phyloP scores from a whole-genome alignment of 2,888 invertebrate genomes.

The Himalopsyche kuldschensis region DNA sequence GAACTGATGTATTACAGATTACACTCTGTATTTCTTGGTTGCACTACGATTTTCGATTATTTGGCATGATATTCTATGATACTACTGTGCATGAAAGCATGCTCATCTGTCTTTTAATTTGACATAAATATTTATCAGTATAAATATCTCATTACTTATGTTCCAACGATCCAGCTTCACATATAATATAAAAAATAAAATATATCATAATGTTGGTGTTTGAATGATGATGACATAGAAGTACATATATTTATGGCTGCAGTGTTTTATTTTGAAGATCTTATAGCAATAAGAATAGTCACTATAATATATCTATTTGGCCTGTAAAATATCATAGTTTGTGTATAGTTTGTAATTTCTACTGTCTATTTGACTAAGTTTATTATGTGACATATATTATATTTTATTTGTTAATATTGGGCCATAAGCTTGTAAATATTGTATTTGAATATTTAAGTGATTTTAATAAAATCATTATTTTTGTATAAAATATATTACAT shows the following conservation, averaged over 20 bases:
- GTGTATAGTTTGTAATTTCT: not conserved
- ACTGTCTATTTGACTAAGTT: not conserved
- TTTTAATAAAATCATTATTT: not conserved
- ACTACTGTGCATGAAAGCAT: no score
- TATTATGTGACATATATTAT: not conserved
- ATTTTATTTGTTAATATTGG: constrained; percentile 1
- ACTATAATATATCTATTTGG: not conserved
- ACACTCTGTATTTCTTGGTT: no score
- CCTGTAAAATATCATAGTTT: not conserved
- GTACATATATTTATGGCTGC: not conserved
- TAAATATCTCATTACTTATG: no score
- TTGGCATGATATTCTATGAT: no score
- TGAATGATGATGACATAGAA: no score
- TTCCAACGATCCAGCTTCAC: no score
- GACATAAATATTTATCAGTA: no score
- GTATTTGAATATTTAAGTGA: not conserved
- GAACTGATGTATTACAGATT: no score
- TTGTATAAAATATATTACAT: not conserved
- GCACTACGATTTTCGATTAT: no score
- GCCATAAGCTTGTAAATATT: not conserved
- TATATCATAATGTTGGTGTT: no score
- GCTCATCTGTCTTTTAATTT: no score
- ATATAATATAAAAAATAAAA: no score
- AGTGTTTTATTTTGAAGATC: not conserved
- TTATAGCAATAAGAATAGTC: constrained; percentile 1